Conservation (phyloP, 2,113 vertebrate species). For the Anarrhichthys ocellatus region DNA sequence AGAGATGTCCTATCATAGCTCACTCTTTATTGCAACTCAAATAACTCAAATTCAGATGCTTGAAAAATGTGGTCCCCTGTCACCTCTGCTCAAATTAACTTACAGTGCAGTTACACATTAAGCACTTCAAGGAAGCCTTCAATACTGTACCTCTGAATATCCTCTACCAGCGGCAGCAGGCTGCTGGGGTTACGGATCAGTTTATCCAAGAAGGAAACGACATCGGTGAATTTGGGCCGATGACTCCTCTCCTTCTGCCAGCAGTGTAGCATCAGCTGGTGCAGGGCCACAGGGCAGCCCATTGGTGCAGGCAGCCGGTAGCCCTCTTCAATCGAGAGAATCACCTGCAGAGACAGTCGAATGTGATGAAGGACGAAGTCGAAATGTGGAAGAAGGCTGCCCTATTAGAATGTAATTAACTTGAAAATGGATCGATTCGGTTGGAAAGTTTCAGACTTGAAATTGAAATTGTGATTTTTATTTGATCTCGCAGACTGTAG, state of each 20-base stretch:
- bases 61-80: not conserved
- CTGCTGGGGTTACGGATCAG: conserved; percentile 95
- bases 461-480: not conserved
- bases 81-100: not conserved
- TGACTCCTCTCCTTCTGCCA: conserved; percentile 97
- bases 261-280: conserved; percentile 96
- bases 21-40: not conserved
- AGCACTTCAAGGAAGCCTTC: not conserved
- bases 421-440: not conserved
- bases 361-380: not conserved
- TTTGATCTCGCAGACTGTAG: not conserved
- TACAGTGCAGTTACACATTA: not conserved
- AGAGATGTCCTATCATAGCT: not conserved
- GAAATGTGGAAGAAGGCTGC: not conserved
- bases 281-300: conserved; percentile 94
- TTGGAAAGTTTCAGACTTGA: conserved; percentile 5
- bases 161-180: conserved; percentile 93
- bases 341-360: conserved; percentile 84
- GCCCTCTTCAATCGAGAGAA: conserved; percentile 96
- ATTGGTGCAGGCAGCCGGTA: conserved; percentile 96
- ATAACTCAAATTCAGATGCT: conserved; percentile 1
- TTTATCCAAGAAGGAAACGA: conserved; percentile 95
- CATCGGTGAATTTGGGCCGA: conserved; percentile 94
- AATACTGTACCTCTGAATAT: conserved; percentile 88
- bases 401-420: not conserved